Percentiles rank a stretch among this genome's conserved stretches.
These are phyloP conservation scores for Triops longicaudatus DNA, from an alignment of 1,140 invertebrate genomes.

Conservation along the genomic window DNA sequence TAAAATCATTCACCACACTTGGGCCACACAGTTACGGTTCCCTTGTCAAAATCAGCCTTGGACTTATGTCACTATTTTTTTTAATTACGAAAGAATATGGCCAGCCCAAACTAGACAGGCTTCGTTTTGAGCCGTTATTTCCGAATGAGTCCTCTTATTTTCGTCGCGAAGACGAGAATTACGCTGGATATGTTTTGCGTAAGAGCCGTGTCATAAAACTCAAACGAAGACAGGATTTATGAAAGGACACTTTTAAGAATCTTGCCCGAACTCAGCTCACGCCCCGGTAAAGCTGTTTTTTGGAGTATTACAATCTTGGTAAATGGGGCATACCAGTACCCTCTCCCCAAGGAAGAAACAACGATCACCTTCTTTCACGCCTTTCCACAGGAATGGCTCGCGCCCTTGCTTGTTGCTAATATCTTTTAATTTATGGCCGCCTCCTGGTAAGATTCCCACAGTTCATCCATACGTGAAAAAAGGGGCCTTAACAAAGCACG, in stretches of 20 bases:
- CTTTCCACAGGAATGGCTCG: not conserved
- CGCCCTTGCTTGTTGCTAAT: not conserved
- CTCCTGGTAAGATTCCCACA: slow-evolving; percentile 6
- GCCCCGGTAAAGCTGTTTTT: not conserved
- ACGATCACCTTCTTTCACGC: not conserved
- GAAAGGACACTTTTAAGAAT: not conserved
- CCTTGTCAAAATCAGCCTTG: too few species aligned
- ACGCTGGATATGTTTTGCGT: not conserved
- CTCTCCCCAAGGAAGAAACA: slow-evolving; percentile 1
- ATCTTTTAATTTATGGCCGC: slow-evolving; percentile 6
- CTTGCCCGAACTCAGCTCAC: not conserved
- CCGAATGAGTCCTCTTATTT: not conserved
- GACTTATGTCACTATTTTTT: too few species aligned
- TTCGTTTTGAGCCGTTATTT: not conserved
- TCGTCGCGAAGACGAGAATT: not conserved
- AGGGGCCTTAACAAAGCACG: not conserved
- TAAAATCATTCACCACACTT: too few species aligned
- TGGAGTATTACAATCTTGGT: not conserved
- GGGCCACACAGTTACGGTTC: too few species aligned
- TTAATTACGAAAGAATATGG: too few species aligned
- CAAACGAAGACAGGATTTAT: slow-evolving; percentile 8
- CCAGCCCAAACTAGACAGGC: too few species aligned
- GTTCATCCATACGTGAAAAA: not conserved
- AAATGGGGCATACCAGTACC: slow-evolving; percentile 2
- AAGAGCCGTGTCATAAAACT: not conserved